Conservation (phyloP, 2,113 vertebrate species). For the Tenrec ecaudatus region DNA sequence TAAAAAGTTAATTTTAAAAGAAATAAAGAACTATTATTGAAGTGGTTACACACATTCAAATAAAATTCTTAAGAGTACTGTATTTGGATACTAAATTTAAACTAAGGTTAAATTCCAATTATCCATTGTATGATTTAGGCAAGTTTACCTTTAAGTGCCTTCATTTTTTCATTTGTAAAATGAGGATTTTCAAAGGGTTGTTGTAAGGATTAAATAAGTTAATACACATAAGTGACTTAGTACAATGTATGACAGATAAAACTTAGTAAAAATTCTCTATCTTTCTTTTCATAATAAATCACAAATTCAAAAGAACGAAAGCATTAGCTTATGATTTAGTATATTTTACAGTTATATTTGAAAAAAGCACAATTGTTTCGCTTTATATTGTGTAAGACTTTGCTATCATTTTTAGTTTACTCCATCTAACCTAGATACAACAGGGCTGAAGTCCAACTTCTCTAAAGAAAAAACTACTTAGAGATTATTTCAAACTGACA, state of each 20-base stretch:
- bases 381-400: background rate
- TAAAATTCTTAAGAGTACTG: background rate
- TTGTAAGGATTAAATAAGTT: slow-evolving; percentile 2
- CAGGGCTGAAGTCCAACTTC: background rate
- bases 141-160: background rate
- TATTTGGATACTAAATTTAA: background rate
- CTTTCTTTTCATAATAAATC: background rate
- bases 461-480: background rate
- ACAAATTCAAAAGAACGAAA: slow-evolving; percentile 26
- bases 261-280: background rate
- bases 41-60: background rate
- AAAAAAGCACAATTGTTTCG: background rate
- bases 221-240: background rate
- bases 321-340: background rate
- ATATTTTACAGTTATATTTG: background rate
- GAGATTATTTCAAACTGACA: background rate
- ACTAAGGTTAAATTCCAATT: background rate
- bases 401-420: background rate
- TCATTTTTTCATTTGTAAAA: slow-evolving; percentile 1
- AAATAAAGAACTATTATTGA: background rate
- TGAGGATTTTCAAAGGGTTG: background rate
- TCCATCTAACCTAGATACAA: background rate
- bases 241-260: background rate
- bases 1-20: background rate
- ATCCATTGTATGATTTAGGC: background rate